Percentiles rank a stretch among this genome's conserved stretches.
These are phyloP conservation scores for Hemaris fuciformis DNA, from an alignment of 2,888 invertebrate genomes.

Conservation along the genomic window DNA sequence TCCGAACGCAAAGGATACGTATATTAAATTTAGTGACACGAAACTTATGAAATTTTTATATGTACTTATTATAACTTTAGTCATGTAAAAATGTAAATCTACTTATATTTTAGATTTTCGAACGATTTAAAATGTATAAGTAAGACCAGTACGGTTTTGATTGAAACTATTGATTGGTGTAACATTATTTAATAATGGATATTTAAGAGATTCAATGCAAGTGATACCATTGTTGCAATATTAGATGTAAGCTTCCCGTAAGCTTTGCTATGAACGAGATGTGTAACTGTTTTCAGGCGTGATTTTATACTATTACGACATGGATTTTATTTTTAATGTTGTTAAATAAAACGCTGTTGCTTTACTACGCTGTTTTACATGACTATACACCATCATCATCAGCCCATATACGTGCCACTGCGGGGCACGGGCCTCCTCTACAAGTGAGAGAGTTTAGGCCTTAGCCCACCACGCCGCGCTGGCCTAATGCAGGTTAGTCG, in stretches of 20 bases:
- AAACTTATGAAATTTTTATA: constrained; percentile 34
- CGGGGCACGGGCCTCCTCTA: too few species aligned
- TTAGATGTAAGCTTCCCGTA: constrained; percentile 63
- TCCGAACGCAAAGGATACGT: constrained; percentile 46
- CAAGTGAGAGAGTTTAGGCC: too few species aligned
- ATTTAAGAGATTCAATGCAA: constrained; percentile 55
- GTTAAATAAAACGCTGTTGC: constrained; percentile 78
- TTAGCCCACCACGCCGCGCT: too few species aligned
- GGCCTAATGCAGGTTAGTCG: too few species aligned
- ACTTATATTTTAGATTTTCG: constrained; percentile 28
- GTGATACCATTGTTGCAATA: constrained; percentile 80
- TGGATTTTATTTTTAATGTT: constrained; percentile 51
- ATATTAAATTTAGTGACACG: constrained; percentile 49
- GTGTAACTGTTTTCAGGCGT: constrained; percentile 21
- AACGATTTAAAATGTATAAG: constrained; percentile 10
- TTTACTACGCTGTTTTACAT: constrained; percentile 50
- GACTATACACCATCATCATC: constrained; percentile 22
- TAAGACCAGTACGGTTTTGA: neutral
- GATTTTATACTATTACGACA: constrained; percentile 26
- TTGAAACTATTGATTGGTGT: neutral
- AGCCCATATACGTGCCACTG: too few species aligned
- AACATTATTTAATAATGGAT: constrained; percentile 21
- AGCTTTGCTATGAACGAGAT: constrained; percentile 34
- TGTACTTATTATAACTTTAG: constrained; percentile 51
- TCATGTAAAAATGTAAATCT: constrained; percentile 66